Conservation (phyloP, 2,113 vertebrate species). For the Hemicordylus capensis region DNA sequence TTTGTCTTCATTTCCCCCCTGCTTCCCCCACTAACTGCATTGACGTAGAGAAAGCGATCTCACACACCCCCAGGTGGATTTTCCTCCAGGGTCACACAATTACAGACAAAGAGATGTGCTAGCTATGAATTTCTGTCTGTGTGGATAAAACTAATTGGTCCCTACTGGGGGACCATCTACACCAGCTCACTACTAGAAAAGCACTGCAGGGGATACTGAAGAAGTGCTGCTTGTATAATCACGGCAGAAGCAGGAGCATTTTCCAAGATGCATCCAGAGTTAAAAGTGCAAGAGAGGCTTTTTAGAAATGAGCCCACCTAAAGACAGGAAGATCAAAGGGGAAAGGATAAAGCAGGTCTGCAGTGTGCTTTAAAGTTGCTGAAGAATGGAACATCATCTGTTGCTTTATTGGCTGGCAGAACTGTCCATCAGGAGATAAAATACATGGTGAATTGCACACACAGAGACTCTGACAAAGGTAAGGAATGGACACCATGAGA, state of each 20-base stretch:
- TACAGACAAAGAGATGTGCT: background rate
- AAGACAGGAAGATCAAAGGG: background rate
- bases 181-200: constrained; percentile 3
- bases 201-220: constrained; percentile 13
- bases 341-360: background rate
- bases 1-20: background rate
- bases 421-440: background rate
- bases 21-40: background rate
- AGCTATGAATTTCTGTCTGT: background rate
- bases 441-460: background rate
- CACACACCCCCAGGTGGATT: background rate
- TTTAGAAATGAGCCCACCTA: background rate
- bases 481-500: background rate
- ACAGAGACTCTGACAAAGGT: background rate
- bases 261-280: constrained; percentile 1
- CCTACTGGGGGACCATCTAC: background rate
- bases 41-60: background rate
- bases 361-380: background rate
- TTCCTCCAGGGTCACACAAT: background rate
- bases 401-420: background rate
- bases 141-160: constrained; percentile 18
- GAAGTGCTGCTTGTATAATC: background rate
- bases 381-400: background rate
- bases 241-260: background rate
- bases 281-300: background rate